phyloP scores from a whole-genome alignment of 2,113 vertebrate genomes.

The Rhadina sibilatrix region DNA sequence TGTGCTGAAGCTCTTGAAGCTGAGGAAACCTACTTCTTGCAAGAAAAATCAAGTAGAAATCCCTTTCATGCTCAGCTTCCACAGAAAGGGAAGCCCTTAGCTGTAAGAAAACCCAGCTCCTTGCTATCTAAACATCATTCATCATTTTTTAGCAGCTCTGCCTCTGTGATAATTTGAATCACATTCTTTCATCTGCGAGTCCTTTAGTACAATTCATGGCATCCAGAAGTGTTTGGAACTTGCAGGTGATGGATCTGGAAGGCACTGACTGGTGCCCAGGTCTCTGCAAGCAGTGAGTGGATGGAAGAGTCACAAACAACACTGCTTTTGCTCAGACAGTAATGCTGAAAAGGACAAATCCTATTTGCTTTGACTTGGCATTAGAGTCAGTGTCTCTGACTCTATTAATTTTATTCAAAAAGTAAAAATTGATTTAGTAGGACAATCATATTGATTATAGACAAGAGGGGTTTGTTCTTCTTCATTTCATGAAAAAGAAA shows the following conservation, averaged over 20 bases:
- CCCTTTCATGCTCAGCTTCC: not conserved
- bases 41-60: not conserved
- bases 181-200: not conserved
- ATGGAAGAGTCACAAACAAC: not conserved
- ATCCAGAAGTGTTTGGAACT: not conserved
- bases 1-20: not conserved
- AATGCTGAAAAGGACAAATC: conserved; percentile 6
- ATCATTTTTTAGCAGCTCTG: not conserved
- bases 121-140: not conserved
- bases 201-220: not conserved
- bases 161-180: not conserved
- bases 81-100: not conserved
- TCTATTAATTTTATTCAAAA: conserved; percentile 18
- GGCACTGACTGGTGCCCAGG: not conserved
- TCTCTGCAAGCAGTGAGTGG: not conserved
- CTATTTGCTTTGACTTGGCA: not conserved
- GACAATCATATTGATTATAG: not conserved
- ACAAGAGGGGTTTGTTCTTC: not conserved
- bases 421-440: conserved; percentile 8
- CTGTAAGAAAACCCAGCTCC: not conserved
- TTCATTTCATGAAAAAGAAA: not conserved
- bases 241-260: not conserved
- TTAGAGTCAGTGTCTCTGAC: not conserved
- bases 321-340: not conserved
- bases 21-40: not conserved